Evolutionary conservation across 2,113 vertebrate genomes (phyloP), one percentile per base, ranked within the genome.

Genomic region (Oryzias celebensis): DNA sequence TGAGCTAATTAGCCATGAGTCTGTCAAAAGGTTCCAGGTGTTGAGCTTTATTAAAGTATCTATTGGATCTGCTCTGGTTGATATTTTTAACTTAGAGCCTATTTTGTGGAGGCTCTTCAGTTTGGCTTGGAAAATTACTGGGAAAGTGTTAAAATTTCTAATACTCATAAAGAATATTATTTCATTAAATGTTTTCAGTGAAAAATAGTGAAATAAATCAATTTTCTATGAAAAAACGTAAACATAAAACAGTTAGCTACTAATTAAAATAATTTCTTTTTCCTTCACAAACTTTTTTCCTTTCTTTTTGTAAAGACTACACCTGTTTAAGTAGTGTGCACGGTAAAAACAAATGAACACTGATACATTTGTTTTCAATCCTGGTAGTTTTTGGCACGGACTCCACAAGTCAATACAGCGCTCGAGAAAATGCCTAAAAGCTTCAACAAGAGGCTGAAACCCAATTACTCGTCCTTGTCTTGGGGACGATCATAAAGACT

Each of bases 1-100:
- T 80, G 60, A 77, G 73, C 58, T 81, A 84, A 89, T 89, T 84
- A 82, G 46, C 82, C 71, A 43, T 78, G 63, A 75, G 73, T 64
- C 62, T 68, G 73, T 81, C 79, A 73, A 75, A 79, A 79, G 67
- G 81, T 72, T 88, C 79, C 82, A 81, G 82, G 83, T 87, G 81
- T 78, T 66, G 69, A 64, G 53, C 59, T 65, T 67, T 81, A 54
- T 79, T 68, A 42, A 55, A 68, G 42, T 43, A 74, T 49, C 44
- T 50, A 62, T 58, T 59, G 56, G 51, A 77, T 65, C 41, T 22
- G 51, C 57, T 65, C 52, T 46, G 23, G 52, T 62, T 49, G 46
- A 10, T 36, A 36, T 36, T 36, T 36, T 36, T 36, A 8, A 36
- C 36, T 36, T 10, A 36, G 10, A 48, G n/a, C 47, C 47, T 48